These are phyloP conservation scores for Caenorhabditis sp. DNA, from an alignment of 2,888 invertebrate genomes.

Conservation along the genomic window DNA sequence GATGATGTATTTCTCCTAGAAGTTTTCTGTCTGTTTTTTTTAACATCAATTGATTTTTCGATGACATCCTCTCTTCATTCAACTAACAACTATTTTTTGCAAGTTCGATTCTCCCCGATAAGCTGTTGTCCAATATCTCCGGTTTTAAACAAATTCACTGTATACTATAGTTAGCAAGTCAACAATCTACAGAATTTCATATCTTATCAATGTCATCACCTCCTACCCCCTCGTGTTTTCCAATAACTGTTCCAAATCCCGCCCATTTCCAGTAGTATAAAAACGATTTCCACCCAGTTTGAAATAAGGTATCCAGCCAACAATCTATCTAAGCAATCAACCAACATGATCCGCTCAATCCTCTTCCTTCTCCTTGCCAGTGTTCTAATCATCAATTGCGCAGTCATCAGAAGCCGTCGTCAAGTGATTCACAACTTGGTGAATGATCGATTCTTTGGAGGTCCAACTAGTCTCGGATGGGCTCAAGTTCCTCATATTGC, in stretches of 20 bases:
- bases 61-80: no score
- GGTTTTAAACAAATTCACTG: no score
- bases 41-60: no score
- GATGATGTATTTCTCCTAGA: no score
- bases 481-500: conserved; percentile 1
- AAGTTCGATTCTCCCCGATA: no score
- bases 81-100: no score
- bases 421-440: neutral
- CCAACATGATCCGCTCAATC: neutral
- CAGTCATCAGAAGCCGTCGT: neutral
- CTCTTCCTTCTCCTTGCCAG: neutral
- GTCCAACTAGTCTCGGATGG: conserved; percentile 5
- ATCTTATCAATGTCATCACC: neutral
- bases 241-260: neutral
- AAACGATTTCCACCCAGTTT: neutral
- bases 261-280: neutral
- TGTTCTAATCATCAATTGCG: neutral
- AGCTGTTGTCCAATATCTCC: no score
- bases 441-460: neutral
- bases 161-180: neutral
- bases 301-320: no score
- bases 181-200: neutral
- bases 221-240: no score
- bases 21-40: no score
- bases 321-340: no score